phyloP scores from a whole-genome alignment of 1,140 invertebrate species.

The Anastrepha obliqua region DNA sequence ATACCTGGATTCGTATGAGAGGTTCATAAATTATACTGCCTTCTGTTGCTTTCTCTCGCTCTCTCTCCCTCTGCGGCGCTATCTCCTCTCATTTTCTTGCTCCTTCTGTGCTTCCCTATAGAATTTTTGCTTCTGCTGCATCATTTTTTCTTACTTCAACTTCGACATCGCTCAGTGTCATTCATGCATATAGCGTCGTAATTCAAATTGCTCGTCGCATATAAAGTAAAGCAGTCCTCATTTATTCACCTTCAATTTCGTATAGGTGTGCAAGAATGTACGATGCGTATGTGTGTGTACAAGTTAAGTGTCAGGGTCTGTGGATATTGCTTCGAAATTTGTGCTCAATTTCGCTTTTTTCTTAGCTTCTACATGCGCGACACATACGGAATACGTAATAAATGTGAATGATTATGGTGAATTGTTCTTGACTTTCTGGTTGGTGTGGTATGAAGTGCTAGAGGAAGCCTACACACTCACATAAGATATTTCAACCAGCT shows the following conservation, averaged over 20 bases:
- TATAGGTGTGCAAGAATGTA: not conserved
- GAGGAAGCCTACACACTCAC: not conserved
- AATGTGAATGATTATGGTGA: constrained; percentile 29
- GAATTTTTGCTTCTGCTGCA: not conserved
- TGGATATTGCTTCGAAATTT: constrained; percentile 32
- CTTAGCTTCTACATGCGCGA: constrained; percentile 4
- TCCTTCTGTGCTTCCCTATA: too few species aligned
- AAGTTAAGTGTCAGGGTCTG: not conserved
- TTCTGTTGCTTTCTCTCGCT: not conserved
- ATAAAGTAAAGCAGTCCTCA: constrained; percentile 19
- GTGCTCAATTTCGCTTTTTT: constrained; percentile 20
- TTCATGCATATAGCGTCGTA: not conserved
- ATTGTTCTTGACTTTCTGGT: not conserved
- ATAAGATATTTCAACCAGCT: not conserved
- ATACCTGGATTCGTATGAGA: not conserved
- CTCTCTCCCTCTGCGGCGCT: not conserved
- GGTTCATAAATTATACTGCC: constrained; percentile 16
- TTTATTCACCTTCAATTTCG: not conserved
- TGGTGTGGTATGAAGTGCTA: not conserved
- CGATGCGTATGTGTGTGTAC: not conserved
- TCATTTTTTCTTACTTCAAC: constrained; percentile 6
- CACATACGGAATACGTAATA: constrained; percentile 31
- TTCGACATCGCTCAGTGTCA: not conserved
- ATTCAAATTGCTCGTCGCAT: constrained; percentile 44
- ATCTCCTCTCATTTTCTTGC: not conserved